Evolutionary conservation across 1,140 invertebrate species (phyloP).

Genomic region (Leptinotarsa lineolata): DNA sequence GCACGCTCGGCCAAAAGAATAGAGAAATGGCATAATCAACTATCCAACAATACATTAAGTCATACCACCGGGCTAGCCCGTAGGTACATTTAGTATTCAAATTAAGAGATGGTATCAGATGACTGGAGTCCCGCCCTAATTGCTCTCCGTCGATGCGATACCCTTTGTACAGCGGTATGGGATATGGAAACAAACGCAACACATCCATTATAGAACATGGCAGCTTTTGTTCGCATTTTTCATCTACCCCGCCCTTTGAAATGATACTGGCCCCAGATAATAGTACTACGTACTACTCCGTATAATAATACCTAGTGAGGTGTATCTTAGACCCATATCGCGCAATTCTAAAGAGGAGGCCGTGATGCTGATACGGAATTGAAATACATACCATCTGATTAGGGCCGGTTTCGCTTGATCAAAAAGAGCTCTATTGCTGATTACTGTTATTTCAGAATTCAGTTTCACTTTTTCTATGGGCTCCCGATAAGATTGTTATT

Average conservation of each 20-base stretch:
- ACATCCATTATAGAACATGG: conserved; percentile 49
- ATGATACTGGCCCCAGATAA: conserved; percentile 45
- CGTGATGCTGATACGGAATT: background rate
- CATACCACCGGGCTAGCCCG: conserved; percentile 31
- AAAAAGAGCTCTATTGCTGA: background rate
- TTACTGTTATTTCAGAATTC: background rate
- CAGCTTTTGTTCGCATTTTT: conserved; percentile 48
- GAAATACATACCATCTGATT: conserved; percentile 6
- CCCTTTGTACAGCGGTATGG: conserved; percentile 35
- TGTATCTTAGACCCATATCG: conserved; percentile 10
- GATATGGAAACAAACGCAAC: conserved; percentile 49
- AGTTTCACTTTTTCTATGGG: too few relatives aligned
- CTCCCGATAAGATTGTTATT: too few relatives aligned
- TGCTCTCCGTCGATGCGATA: conserved; percentile 47
- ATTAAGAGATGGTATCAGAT: conserved; percentile 50
- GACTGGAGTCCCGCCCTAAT: conserved; percentile 51
- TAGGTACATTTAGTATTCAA: conserved; percentile 49
- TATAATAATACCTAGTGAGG: conserved; percentile 6
- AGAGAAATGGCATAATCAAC: conserved; percentile 21
- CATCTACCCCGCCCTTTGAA: conserved; percentile 39
- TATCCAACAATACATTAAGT: conserved; percentile 36
- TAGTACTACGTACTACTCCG: conserved; percentile 13
- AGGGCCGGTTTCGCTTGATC: background rate
- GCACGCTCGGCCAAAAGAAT: background rate
- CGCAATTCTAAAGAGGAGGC: background rate